Evolutionary conservation across 2,888 invertebrate species (phyloP).

Genomic region (Tiliacea aurago): DNA sequence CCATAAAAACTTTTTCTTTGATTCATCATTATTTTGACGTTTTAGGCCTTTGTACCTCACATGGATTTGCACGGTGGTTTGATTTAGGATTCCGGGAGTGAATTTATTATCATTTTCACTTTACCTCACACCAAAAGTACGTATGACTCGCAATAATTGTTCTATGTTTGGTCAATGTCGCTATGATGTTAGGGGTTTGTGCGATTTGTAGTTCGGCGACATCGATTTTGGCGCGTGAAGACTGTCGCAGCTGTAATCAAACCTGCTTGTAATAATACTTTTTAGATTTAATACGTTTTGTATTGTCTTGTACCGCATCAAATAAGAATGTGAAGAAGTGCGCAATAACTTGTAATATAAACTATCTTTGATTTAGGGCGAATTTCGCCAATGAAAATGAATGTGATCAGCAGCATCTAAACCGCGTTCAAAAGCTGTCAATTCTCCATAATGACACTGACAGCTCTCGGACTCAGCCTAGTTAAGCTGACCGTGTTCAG

Average conservation of each 20-base stretch:
- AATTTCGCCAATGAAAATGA: neutral
- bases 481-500: neutral
- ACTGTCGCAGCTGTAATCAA: slow-evolving; percentile 53
- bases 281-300: slow-evolving; percentile 5
- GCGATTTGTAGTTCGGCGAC: slow-evolving; percentile 52
- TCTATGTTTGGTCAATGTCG: slow-evolving; percentile 34
- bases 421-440: neutral
- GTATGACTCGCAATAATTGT: slow-evolving; percentile 45
- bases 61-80: neutral
- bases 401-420: neutral
- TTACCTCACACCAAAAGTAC: slow-evolving; percentile 68
- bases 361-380: slow-evolving; percentile 1
- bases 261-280: slow-evolving; percentile 47
- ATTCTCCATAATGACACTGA: neutral
- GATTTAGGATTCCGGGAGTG: neutral
- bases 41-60: neutral
- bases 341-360: slow-evolving; percentile 14
- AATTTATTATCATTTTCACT: slow-evolving; percentile 52
- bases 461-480: neutral
- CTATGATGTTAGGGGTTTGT: slow-evolving; percentile 44
- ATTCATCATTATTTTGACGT: neutral
- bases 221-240: slow-evolving; percentile 52
- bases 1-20: neutral
- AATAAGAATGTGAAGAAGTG: slow-evolving; percentile 37
- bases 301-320: slow-evolving; percentile 45